Conservation (phyloP, 2,113 vertebrate genomes). For the Laticauda colubrina region DNA sequence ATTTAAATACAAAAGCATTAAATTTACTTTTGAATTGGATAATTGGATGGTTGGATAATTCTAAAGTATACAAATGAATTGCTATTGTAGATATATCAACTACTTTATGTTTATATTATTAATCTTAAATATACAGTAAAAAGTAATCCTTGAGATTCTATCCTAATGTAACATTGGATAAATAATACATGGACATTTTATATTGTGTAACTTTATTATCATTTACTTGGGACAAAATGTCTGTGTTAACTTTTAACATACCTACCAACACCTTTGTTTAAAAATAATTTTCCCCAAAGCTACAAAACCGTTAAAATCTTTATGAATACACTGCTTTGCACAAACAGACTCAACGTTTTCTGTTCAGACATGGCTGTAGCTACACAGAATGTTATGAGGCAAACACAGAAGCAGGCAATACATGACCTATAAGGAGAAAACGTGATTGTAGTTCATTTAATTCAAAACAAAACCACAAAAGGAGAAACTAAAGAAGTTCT, state of each 20-base stretch:
- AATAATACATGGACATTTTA: not conserved
- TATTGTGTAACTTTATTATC: not conserved
- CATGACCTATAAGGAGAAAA: not conserved
- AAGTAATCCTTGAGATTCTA: not conserved
- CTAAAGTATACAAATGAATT: not conserved
- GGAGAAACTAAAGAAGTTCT: not conserved
- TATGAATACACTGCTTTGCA: not conserved
- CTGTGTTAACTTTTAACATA: not conserved
- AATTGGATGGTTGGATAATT: not conserved
- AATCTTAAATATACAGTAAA: not conserved
- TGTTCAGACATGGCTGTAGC: not conserved
- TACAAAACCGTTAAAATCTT: not conserved
- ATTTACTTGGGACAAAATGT: not conserved
- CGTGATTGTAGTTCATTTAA: not conserved
- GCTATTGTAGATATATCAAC: not conserved
- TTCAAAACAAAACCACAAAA: not conserved
- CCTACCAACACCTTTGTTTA: not conserved
- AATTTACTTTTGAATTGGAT: not conserved
- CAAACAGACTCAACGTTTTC: not conserved
- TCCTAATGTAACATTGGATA: not conserved
- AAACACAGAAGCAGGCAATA: not conserved
- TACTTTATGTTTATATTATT: not conserved
- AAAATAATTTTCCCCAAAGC: not conserved
- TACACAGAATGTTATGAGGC: not conserved
- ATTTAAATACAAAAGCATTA: not conserved